Base-by-base conservation (phyloP, 2,888 invertebrate genomes). In the Hydraecia micacea region DNA sequence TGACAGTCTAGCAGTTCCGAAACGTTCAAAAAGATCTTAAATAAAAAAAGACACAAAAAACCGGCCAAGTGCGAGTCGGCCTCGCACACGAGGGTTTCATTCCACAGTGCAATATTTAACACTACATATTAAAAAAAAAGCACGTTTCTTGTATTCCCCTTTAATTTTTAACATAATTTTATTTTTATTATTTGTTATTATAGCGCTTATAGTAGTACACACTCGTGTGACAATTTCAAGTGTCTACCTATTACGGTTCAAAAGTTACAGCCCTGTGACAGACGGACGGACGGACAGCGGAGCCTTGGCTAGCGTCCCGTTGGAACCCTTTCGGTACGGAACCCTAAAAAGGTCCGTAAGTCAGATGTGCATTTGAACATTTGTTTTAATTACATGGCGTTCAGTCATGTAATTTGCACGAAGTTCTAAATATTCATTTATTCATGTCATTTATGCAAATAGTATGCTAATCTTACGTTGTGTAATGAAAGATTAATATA, bases 401-500 rank as follows among this genome's bases (percentile, higher is more conserved):
- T 46, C 46, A 13, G 13, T 13, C 46, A 15, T 80, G 36, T 73
- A 55, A 49, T 66, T 74, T 69, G 71, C 25, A 46, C 55, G 55
- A 55, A 78, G 66, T 81, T 85, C 15, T 78, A 60, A 73, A 81
- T 84, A 84, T 78, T 85, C 72, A 69, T 82, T 78, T 84, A 85
- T 78, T 85, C 72, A 69, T 82, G 70, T 65, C 46, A 60, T n/a
- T 11, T 73, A 73, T 73, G 75, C 75, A 81, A 70, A 70, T 58
- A 32, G 32, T 28, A 71, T 77, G 70, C 63, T 77, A 67, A 80
- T 71, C 25, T 28, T 73, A 68, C 21, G 52, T 25, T 65, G 60
- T 68, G 28, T 32, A 70, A 42, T 18, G 9, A 28, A 8, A 42
- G 36, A 70, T 75, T 73, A 70, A 49, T 46, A 13, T 42, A 65